phyloP scores from a whole-genome alignment of 2,888 invertebrate species.

The Thyatira batis region DNA sequence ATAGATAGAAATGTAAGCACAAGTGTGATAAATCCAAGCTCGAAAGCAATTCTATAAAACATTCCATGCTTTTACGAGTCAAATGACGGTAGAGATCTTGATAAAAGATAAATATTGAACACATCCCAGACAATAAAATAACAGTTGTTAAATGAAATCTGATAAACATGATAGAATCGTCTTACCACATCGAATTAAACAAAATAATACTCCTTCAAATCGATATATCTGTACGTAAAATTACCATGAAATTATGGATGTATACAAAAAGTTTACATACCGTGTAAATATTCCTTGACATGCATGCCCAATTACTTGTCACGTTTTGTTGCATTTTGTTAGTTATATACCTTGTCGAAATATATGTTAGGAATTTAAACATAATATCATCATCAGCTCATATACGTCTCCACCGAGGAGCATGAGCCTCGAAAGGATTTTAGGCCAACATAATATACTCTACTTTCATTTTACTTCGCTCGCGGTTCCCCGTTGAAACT shows the following conservation, averaged over 20 bases:
- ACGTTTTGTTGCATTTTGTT: not conserved
- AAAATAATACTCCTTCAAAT: not conserved
- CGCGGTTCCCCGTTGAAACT: no score
- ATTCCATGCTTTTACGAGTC: not conserved
- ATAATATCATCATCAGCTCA: no score
- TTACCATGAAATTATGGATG: not conserved
- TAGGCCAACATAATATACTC: no score
- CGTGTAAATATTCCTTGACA: not conserved
- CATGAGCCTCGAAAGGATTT: no score
- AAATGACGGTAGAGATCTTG: not conserved
- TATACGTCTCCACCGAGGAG: no score
- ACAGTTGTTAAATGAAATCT: not conserved
- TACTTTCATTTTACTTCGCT: no score
- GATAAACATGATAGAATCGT: not conserved
- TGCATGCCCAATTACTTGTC: not conserved
- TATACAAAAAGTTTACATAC: not conserved
- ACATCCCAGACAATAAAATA: not conserved
- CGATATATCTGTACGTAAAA: not conserved
- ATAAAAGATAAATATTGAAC: not conserved
- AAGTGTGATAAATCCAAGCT: no score
- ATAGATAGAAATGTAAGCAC: no score
- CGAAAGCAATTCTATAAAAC: not conserved
- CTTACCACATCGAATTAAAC: not conserved
- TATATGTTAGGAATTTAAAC: no score
- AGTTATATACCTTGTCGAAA: not conserved